Base-by-base conservation (phyloP, 2,113 vertebrate genomes). In the Reinhardtius hippoglossoides region DNA sequence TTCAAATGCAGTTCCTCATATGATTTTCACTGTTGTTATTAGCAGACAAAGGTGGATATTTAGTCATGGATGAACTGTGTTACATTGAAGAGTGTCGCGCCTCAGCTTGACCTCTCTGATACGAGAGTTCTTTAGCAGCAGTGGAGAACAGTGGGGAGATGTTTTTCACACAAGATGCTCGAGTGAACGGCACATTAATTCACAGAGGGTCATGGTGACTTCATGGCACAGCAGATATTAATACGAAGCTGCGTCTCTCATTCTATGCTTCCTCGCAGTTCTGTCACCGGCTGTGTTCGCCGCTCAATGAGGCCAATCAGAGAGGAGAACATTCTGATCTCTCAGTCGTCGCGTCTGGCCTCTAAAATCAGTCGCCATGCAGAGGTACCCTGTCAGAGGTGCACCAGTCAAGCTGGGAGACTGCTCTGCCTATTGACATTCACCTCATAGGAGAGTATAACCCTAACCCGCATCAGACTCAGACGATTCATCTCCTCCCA, bases 401-500 rank as follows among this genome's bases (percentile, higher is more conserved):
- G 69, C 73, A 67, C 8, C 72, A 9, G 66, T 88, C 63, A 68
- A 21, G 9, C 58, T 59, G 56, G 35, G 57, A 85, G 58, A 77
- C 60, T 37, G 23, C 83, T 58, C 9, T 63, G 40, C 60, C 48
- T 67, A 67, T 85, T 85, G 87, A 88, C 88, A 86, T 88, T 86
- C 76, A 59, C 50, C 76, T 85, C 73, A 68, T 31, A 50, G 24
- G 48, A 59, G 66, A 84, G 64, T 62, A 59, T 66, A 77, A 85
- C 88, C 86, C n/a, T n/a, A 81, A 60, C 66, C 31, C 46, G 2
- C 10, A 71, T 86, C 74, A 71, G 59, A 65, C 64, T 68, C 48
- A 54, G 65, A 59, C 55, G 20, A 73, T 59, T 74, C 83, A 79
- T 83, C 70, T 46, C 24, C 42, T 15, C 73, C 35, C 78, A 68